Evolutionary conservation across 2,888 invertebrate species (phyloP), one percentile per base, ranked within the genome.

Genomic region (Smittia sp.): DNA sequence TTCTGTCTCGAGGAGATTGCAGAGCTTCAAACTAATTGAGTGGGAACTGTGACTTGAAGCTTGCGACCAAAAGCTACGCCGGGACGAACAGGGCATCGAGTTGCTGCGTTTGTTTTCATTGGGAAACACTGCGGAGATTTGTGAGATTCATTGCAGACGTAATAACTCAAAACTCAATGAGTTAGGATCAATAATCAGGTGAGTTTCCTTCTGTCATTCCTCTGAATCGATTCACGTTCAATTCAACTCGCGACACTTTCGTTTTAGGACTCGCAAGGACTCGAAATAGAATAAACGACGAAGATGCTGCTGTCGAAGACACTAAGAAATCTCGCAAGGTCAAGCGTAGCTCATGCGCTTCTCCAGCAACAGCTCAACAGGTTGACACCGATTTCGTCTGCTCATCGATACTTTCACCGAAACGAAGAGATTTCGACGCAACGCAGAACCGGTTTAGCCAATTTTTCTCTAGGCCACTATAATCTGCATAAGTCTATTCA

Each of bases 371-470:
- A 58, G 25, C n/a, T 25, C 65, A 65, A n/a, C 32, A 24, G 25
- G 27, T 13, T 32, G 65, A 25, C 65, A 65, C 65, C 65, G 27
- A 65, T 65, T 22, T 65, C 65, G 9, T 15, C 27, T 24, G 9
- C 15, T 22, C 54, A 32, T 70, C 69, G 11, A 18, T 20, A 68
- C 68, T 68, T 70, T 54, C 52, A 52, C 69, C 52, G 20, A 46
- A 68, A 68, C n/a, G 20, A 18, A 68, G n/a, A 65, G n/a, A 27
- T 20, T 66, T 4, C n/a, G 3, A 68, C 22, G 39, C n/a, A n/a
- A n/a, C 20, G 11, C 20, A 46, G 13, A 68, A 68, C 68, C 68
- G 68, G 68, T 68, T 68, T 68, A 3, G 15, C 11, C 15, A 67
- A 38, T 6, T 38, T 67, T 22, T 39, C 66, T 38, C 22, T 20